These are phyloP conservation scores for Eustalomyia histrio DNA, from an alignment of 2,888 invertebrate species.

Conservation along the genomic window DNA sequence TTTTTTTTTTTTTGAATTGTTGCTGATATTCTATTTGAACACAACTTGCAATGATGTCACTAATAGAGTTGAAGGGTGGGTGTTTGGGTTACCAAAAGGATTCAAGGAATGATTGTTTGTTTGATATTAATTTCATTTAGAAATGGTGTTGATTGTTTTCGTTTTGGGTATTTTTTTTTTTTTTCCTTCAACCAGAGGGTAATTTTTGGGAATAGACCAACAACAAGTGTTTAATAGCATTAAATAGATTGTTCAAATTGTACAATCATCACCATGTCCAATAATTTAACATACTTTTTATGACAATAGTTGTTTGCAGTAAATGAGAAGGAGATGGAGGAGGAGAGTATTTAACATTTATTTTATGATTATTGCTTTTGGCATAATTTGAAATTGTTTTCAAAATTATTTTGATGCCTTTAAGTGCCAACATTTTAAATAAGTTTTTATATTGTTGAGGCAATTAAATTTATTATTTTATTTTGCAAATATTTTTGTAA, in stretches of 20 bases:
- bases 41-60: slow-evolving; percentile 51
- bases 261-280: slow-evolving; percentile 9
- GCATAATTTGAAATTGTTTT: slow-evolving; percentile 35
- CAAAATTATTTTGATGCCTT: not conserved
- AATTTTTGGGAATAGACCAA: slow-evolving; percentile 33
- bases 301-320: slow-evolving; percentile 18
- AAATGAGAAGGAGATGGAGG: not conserved
- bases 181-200: slow-evolving; percentile 36
- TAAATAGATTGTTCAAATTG: slow-evolving; percentile 36
- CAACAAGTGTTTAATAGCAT: slow-evolving; percentile 58
- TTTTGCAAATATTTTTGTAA: slow-evolving; percentile 9
- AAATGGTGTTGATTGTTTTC: slow-evolving; percentile 63
- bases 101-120: slow-evolving; percentile 38
- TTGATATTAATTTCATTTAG: slow-evolving; percentile 64
- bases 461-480: slow-evolving; percentile 36
- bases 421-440: slow-evolving; percentile 32
- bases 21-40: slow-evolving; percentile 31
- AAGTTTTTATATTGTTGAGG: not conserved
- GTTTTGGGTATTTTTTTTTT: slow-evolving; percentile 28
- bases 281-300: slow-evolving; percentile 8
- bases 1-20: slow-evolving; percentile 15
- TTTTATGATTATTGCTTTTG: slow-evolving; percentile 61
- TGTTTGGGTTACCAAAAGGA: slow-evolving; percentile 11
- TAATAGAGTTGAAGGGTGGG: not conserved
- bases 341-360: slow-evolving; percentile 57